These are phyloP conservation scores for Thera britannica DNA, from an alignment of 2,888 invertebrate genomes.

Conservation along the genomic window DNA sequence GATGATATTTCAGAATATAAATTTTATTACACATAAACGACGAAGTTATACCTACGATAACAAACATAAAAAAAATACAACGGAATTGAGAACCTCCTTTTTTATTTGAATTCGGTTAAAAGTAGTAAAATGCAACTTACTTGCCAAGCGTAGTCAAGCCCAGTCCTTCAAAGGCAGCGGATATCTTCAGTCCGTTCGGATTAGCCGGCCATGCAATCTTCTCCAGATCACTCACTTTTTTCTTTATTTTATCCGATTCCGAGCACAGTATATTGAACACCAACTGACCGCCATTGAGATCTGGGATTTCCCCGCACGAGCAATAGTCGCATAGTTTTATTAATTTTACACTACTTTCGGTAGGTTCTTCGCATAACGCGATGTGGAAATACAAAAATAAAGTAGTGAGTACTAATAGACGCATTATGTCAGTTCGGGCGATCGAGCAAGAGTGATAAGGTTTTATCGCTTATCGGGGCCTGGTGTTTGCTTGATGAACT, in stretches of 20 bases:
- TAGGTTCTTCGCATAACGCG: slow-evolving; percentile 54
- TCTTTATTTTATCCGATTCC: slow-evolving; percentile 67
- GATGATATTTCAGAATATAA: too few relatives aligned
- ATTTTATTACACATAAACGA: too few relatives aligned
- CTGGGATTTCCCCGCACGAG: slow-evolving; percentile 78
- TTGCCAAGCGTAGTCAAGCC: slow-evolving; percentile 73
- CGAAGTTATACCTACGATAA: too few relatives aligned
- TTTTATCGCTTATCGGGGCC: slow-evolving; percentile 65
- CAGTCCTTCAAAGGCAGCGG: slow-evolving; percentile 73
- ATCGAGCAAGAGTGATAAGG: slow-evolving; percentile 75
- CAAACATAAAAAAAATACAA: too few relatives aligned
- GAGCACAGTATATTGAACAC: slow-evolving; percentile 78
- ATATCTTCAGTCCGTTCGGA: slow-evolving; percentile 73
- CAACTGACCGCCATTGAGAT: slow-evolving; percentile 69
- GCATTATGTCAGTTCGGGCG: slow-evolving; percentile 66
- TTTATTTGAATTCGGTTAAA: not conserved
- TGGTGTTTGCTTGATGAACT: slow-evolving; percentile 69
- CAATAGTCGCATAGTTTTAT: slow-evolving; percentile 74
- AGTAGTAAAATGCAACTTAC: slow-evolving; percentile 53
- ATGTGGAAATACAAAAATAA: slow-evolving; percentile 59
- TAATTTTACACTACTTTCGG: slow-evolving; percentile 52
- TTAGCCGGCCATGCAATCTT: slow-evolving; percentile 78
- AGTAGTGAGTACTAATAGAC: slow-evolving; percentile 61
- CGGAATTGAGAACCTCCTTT: too few relatives aligned
- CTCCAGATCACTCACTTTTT: slow-evolving; percentile 68